phyloP scores from a whole-genome alignment of 2,113 vertebrate genomes.

The Dromaius novaehollandiae region DNA sequence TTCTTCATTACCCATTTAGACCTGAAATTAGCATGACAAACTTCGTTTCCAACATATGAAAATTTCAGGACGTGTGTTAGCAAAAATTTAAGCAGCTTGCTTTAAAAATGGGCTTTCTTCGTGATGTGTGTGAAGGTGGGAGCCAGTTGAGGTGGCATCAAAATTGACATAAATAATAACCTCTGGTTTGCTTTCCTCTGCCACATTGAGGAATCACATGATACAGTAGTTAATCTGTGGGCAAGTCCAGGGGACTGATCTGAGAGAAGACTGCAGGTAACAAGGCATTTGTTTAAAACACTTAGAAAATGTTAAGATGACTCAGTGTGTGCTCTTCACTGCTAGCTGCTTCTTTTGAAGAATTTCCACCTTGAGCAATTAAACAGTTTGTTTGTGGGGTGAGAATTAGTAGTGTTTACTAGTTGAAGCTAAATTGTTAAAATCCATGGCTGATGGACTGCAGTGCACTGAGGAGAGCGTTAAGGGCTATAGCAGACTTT shows the following conservation, averaged over 20 bases:
- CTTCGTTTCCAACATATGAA: background rate
- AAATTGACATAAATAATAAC: background rate
- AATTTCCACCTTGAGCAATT: background rate
- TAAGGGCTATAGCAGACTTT: background rate
- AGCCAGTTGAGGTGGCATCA: background rate
- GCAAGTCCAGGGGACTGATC: background rate
- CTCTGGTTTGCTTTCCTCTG: background rate
- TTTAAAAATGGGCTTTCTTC: background rate
- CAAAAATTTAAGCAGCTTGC: background rate
- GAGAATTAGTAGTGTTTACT: background rate
- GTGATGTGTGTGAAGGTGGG: background rate
- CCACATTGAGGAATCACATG: background rate
- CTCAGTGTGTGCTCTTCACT: background rate
- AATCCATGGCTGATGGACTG: background rate
- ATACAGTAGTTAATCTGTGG: background rate
- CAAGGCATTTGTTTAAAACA: background rate
- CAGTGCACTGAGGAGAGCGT: background rate
- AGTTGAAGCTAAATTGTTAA: background rate
- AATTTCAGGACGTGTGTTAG: background rate
- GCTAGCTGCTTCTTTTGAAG: background rate
- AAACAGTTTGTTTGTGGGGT: fast-evolving
- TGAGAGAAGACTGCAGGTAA: background rate
- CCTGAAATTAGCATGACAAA: background rate
- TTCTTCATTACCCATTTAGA: background rate
- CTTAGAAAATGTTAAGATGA: background rate